Percentiles rank a stretch among this genome's conserved stretches.
Evolutionary conservation across 2,113 vertebrate genomes (phyloP).

Genomic region (Pelobates fuscus): DNA sequence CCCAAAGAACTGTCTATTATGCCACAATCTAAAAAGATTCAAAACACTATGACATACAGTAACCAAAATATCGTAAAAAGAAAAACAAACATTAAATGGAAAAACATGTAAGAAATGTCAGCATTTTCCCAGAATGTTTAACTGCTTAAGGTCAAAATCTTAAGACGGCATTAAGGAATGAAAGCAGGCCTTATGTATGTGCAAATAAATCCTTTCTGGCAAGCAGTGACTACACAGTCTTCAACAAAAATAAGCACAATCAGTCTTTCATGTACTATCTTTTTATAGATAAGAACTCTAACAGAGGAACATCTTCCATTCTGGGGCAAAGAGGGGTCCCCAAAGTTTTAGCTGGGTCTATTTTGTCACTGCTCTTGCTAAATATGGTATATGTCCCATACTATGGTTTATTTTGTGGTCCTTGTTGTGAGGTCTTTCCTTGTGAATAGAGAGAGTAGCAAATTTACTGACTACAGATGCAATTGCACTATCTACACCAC

Average conservation of each 20-base stretch:
- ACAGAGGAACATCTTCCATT: conserved; percentile 96
- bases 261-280: conserved; percentile 98
- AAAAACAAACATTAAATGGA: conserved; percentile 70
- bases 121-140: conserved; percentile 65
- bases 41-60: conserved; percentile 81
- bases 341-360: conserved; percentile 91
- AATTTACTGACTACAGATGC: conserved; percentile 95
- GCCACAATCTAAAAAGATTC: conserved; percentile 77
- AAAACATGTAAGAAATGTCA: conserved; percentile 64
- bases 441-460: conserved; percentile 93
- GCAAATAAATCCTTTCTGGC: conserved; percentile 99
- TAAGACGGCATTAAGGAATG: conserved; percentile 80
- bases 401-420: conserved; percentile 99
- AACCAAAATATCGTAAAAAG: conserved; percentile 83
- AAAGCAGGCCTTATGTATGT: conserved; percentile 98
- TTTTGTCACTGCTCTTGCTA: conserved; percentile 98
- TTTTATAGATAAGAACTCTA: conserved; percentile 98
- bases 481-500: conserved; percentile 84
- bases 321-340: conserved; percentile 91
- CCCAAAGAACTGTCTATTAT: conserved; percentile 65
- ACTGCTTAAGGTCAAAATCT: conserved; percentile 70
- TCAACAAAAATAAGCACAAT: conserved; percentile 98
- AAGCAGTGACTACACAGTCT: conserved; percentile 99
- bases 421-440: conserved; percentile 94
- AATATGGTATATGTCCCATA: conserved; percentile 99